Evolutionary conservation across 2,113 vertebrate genomes (phyloP).

Genomic region (Narcine bancroftii): DNA sequence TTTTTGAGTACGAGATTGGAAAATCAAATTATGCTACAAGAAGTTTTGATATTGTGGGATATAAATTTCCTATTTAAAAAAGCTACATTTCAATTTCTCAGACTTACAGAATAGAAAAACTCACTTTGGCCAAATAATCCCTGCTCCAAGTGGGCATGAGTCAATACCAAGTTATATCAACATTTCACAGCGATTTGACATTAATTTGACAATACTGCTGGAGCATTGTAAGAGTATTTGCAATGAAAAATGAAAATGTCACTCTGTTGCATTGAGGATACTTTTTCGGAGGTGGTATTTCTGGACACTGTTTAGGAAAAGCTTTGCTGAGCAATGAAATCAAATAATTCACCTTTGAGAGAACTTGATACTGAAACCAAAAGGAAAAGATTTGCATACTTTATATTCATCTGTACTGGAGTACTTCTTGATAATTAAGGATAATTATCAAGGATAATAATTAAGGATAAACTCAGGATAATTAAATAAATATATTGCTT

Average conservation of each 20-base stretch:
- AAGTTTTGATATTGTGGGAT: background rate
- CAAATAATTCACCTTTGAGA: background rate
- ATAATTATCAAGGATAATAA: background rate
- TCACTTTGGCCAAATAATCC: background rate
- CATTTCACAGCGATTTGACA: conserved; percentile 4
- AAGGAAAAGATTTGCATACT: background rate
- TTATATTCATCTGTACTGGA: background rate
- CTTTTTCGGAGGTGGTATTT: background rate
- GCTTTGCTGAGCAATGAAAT: background rate
- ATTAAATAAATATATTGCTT: background rate
- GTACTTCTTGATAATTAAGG: background rate
- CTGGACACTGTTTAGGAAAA: background rate
- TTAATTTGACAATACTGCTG: background rate
- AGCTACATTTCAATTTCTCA: background rate
- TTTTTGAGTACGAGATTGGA: background rate
- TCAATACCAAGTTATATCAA: background rate
- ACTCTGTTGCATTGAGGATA: background rate
- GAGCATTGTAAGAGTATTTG: background rate
- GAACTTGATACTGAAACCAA: background rate
- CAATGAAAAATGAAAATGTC: background rate
- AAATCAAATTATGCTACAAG: background rate
- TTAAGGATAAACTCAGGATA: too few relatives aligned
- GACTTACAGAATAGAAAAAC: background rate
- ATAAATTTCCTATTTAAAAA: background rate
- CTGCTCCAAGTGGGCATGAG: background rate